These are phyloP conservation scores for Copidosoma floridanum DNA, from an alignment of 1,140 invertebrate species.

Conservation along the genomic window DNA sequence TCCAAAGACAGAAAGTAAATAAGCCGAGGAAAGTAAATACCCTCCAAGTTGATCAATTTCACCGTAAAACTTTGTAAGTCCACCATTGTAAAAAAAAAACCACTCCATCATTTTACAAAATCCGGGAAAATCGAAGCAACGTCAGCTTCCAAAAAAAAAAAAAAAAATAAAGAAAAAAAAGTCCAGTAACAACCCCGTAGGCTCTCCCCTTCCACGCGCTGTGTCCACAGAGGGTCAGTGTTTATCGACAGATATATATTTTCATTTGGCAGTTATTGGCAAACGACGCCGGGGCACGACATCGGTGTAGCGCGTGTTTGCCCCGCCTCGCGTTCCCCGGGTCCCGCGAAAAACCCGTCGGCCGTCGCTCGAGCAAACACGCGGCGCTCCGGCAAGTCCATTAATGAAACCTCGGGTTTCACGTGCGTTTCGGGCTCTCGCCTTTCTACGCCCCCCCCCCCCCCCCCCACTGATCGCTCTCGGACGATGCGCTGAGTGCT, in stretches of 20 bases:
- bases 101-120: no score
- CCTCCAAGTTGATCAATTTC: no score
- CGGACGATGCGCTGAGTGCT: no score
- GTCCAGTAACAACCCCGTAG: background rate
- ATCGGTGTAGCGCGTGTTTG: constrained; percentile 14
- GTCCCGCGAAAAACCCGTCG: constrained; percentile 10
- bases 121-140: no score
- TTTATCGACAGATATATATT: constrained; percentile 57
- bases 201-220: no score
- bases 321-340: background rate
- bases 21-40: no score
- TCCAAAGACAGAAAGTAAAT: no score
- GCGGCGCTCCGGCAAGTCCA: constrained; percentile 37
- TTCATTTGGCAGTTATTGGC: constrained; percentile 58
- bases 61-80: no score
- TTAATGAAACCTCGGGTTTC: constrained; percentile 55
- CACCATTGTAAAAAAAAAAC: no score
- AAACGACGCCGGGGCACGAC: constrained; percentile 27
- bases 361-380: constrained; percentile 20
- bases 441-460: no score
- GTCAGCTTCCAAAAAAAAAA: no score
- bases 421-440: constrained; percentile 22
- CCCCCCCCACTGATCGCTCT: no score
- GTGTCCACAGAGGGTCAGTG: constrained; percentile 27
- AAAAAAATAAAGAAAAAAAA: background rate